Conservation (phyloP, 2,797 vertebrate genomes). For the Malacoctenus gilli region DNA sequence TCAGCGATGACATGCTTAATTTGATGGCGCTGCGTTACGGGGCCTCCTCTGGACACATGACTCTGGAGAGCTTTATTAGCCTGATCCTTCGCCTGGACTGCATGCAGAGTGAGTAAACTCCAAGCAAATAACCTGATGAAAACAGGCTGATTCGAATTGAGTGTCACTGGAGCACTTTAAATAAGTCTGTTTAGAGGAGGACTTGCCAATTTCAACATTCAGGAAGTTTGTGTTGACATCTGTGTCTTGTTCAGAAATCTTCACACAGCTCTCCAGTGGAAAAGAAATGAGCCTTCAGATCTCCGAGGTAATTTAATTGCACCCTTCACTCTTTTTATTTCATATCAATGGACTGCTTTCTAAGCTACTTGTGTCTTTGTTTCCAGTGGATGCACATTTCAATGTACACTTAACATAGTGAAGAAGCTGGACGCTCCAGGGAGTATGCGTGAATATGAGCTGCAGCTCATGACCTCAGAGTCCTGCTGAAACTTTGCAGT, state of each 20-base stretch:
- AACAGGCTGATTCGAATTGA: no score
- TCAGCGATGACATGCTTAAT: slow-evolving; percentile 60
- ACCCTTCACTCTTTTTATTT: neutral
- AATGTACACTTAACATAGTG: slow-evolving; percentile 73
- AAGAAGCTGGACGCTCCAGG: neutral
- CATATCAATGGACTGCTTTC: neutral
- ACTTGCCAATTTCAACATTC: no score
- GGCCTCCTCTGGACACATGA: slow-evolving; percentile 72
- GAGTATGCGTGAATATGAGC: no score
- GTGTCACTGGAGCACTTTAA: no score
- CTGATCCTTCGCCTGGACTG: slow-evolving; percentile 82
- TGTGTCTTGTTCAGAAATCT: slow-evolving; percentile 70
- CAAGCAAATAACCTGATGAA: no score
- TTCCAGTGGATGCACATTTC: slow-evolving; percentile 80
- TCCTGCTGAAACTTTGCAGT: no score
- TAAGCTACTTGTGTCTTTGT: neutral
- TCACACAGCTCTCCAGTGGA: slow-evolving; percentile 58
- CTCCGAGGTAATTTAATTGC: slow-evolving; percentile 59
- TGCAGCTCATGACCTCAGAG: no score
- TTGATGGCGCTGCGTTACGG: slow-evolving; percentile 82
- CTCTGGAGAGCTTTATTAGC: slow-evolving; percentile 84
- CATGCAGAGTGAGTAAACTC: slow-evolving; percentile 81
- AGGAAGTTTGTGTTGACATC: neutral
- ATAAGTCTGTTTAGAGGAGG: no score
- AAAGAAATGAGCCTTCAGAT: slow-evolving; percentile 42